Conservation (phyloP, 2,797 vertebrate species). For the Megalops cyprinoides region DNA sequence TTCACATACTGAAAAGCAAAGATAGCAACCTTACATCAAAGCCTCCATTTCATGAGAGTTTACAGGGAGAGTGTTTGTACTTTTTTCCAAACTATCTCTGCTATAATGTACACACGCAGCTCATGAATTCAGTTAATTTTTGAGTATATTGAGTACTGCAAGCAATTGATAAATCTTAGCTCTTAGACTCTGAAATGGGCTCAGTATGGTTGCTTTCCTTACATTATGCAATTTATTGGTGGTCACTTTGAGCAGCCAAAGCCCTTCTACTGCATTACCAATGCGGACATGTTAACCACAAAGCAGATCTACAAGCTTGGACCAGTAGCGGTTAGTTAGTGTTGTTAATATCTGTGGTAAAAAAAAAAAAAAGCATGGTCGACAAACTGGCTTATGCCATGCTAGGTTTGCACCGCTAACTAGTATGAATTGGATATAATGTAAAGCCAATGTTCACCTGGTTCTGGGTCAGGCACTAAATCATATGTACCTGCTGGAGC, state of each 20-base stretch:
- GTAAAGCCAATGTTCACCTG: neutral
- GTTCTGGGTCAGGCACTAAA: conserved; percentile 13
- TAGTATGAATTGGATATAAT: neutral
- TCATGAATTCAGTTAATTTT: no score
- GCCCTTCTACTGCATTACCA: neutral
- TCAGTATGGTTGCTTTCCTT: neutral
- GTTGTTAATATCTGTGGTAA: neutral
- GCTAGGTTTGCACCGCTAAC: neutral
- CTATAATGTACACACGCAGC: no score
- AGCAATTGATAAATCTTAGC: neutral
- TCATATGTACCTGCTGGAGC: conserved; percentile 11
- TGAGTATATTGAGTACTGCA: no score
- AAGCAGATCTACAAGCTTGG: no score
- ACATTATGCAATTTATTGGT: neutral
- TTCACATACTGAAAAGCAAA: neutral
- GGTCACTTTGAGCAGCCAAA: neutral
- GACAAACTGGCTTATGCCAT: neutral
- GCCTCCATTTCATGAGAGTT: neutral
- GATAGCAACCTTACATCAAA: neutral
- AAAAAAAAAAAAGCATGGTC: neutral
- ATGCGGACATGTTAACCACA: neutral
- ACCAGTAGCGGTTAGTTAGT: neutral
- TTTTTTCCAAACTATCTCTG: neutral
- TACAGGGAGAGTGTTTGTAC: neutral
- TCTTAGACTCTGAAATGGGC: neutral